Evolutionary conservation across 2,888 invertebrate species (phyloP).

Genomic region (Neoitamus cyanurus): DNA sequence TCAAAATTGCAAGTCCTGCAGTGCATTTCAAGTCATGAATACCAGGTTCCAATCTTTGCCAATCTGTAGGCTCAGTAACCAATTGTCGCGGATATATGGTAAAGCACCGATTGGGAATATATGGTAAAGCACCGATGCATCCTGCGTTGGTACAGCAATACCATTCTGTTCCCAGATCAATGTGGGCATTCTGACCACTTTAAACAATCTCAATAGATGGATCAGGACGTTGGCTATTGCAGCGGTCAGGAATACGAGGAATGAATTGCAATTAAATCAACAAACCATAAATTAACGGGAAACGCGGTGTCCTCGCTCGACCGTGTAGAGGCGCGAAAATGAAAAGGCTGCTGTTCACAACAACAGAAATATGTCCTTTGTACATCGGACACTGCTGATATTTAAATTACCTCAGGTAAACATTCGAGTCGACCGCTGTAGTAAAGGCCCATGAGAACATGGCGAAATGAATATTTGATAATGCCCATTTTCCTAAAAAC

Average conservation of each 20-base stretch:
- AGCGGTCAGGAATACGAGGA: background rate
- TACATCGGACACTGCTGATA: background rate
- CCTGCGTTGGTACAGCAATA: background rate
- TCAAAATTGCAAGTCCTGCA: background rate
- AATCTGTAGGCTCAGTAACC: background rate
- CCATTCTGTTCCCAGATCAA: background rate
- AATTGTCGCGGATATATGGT: background rate
- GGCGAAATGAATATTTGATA: background rate
- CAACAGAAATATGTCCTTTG: background rate
- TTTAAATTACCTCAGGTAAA: background rate
- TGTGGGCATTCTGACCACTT: background rate
- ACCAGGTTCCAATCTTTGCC: background rate
- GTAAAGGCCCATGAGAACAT: background rate
- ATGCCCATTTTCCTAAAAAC: no score
- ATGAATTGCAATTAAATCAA: background rate
- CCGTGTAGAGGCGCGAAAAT: background rate
- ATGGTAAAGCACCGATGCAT: no score
- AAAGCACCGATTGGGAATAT: no score
- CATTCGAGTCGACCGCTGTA: background rate
- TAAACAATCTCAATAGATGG: background rate
- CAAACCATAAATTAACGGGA: background rate
- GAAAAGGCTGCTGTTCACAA: background rate
- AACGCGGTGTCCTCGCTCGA: background rate
- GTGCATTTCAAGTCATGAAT: background rate
- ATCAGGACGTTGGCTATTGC: background rate